Conservation (phyloP, 2,113 vertebrate species). For the Toxotes jaculatrix region DNA sequence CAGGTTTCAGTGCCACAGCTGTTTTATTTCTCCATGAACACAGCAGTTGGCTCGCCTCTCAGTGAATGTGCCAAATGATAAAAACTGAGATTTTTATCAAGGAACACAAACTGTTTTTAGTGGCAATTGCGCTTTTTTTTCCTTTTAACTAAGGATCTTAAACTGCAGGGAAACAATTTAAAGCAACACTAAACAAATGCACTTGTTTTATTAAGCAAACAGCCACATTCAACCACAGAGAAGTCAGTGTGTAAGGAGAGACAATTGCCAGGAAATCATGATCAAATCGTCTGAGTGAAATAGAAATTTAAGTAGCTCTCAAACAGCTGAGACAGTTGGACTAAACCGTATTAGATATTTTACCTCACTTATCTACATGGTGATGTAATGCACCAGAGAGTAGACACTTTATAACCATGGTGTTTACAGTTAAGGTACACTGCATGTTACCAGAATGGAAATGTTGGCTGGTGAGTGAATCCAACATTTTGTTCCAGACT, state of each 20-base stretch:
- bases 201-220: constrained; percentile 24
- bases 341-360: background rate
- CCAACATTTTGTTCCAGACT: too few species aligned
- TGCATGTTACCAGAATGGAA: background rate
- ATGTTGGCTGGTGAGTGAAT: too few species aligned
- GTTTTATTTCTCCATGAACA: constrained; percentile 22
- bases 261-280: background rate
- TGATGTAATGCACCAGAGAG: background rate
- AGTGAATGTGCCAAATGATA: constrained; percentile 10
- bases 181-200: constrained; percentile 32
- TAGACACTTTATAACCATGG: background rate
- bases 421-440: background rate
- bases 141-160: constrained; percentile 22
- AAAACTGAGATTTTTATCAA: constrained; percentile 26
- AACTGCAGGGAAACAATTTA: constrained; percentile 25
- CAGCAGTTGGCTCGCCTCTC: background rate
- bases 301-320: background rate
- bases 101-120: constrained; percentile 19
- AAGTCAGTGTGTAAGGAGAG: constrained; percentile 3
- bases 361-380: background rate
- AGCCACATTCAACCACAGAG: constrained; percentile 3
- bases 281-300: constrained; percentile 2
- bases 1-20: background rate
- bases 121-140: constrained; percentile 12
- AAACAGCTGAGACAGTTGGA: background rate